Evolutionary conservation across 2,797 vertebrate genomes (phyloP), one percentile per base, ranked within the genome.

Genomic region (Trachops cirrhosus): DNA sequence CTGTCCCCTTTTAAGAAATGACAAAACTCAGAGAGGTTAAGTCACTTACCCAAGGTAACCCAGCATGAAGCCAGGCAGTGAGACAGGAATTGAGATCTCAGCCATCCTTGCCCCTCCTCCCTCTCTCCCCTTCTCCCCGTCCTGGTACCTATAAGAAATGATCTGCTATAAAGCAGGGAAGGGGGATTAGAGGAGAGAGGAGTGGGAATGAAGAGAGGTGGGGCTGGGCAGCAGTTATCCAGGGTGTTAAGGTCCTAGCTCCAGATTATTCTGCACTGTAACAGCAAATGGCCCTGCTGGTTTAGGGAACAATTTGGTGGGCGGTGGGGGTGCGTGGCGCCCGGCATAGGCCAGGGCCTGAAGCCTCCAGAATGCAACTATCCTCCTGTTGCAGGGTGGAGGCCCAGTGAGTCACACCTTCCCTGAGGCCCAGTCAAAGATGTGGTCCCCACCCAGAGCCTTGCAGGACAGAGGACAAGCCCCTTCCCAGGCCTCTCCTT

Each of bases 151-250:
- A 54, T 19, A n/a, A 22, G 50, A 14, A 37, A 34, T 48, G 41
- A 57, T 16, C 21, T 22, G 46, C 24, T 15, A 50, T 18, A 7
- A 29, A 0, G 10, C 10, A 11, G 41, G 7, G 5, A 0, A 24
- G 9, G 9, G 12, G n/a, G 44, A 24, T 6, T 1, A 6, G 9
- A 19, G 21, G 5, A 11, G 3, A 8, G 6, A 6, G 6, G 6
- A 4, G 0, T 2, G 7, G 8, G 11, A 4, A 1, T 2, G 7
- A 22, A 5, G 0, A 14, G 24, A 48, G 10, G n/a, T 86, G 22
- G 64, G 12, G 19, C 22, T 39, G 32, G 48, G 10, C 50, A 19
- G 16, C 26, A 8, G 22, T 16, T 19, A 37, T 7, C 70, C 29
- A 3, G 50, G 29, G 62, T 57, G 73, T 92, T 26, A 4, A 34